phyloP scores from a whole-genome alignment of 2,888 invertebrate species.

The Pristionchus maxplancki region DNA sequence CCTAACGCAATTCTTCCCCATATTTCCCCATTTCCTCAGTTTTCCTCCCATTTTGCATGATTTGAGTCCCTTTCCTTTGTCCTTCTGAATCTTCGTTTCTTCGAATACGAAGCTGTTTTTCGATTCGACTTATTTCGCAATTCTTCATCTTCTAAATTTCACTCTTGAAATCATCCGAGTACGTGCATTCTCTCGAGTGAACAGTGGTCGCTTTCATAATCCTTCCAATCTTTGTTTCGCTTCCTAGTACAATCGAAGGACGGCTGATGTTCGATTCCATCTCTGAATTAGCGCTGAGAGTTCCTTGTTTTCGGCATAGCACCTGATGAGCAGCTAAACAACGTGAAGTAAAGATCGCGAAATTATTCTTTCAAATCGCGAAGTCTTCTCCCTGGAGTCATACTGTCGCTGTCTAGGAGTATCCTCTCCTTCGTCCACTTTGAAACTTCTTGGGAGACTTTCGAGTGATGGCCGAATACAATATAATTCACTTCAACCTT shows the following conservation, averaged over 20 bases:
- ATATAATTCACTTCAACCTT: too few species aligned
- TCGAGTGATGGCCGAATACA: neutral
- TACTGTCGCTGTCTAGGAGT: neutral
- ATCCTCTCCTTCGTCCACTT: neutral
- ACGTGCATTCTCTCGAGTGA: neutral
- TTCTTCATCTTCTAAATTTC: slow-evolving; percentile 2
- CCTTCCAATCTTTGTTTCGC: neutral
- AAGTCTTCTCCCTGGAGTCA: neutral
- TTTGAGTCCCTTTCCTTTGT: neutral
- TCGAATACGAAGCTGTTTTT: neutral
- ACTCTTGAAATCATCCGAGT: neutral
- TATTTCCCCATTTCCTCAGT: neutral
- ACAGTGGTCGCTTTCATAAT: neutral
- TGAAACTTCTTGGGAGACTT: neutral
- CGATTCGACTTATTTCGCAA: neutral
- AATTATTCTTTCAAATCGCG: neutral
- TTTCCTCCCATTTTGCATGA: neutral
- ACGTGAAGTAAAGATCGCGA: neutral
- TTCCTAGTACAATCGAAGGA: too few species aligned
- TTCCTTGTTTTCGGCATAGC: neutral
- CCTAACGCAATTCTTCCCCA: slow-evolving; percentile 2
- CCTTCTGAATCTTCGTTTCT: neutral
- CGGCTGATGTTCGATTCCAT: neutral
- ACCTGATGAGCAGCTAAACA: too few species aligned
- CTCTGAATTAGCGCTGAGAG: neutral